phyloP scores from a whole-genome alignment of 2,113 vertebrate genomes.

The Progne subis region DNA sequence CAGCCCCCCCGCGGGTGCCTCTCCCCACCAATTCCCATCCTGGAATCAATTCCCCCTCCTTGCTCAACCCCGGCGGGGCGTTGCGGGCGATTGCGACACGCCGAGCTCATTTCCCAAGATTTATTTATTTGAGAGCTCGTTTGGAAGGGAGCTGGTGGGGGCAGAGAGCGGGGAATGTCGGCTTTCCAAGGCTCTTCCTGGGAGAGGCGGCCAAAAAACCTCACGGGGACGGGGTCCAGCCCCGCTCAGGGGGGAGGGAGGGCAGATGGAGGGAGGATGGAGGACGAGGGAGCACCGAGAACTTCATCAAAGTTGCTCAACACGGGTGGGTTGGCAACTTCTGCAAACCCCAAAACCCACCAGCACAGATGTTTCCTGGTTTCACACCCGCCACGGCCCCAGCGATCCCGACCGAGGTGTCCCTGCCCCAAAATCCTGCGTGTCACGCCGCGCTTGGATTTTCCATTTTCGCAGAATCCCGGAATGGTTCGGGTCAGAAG shows the following conservation, averaged over 20 bases:
- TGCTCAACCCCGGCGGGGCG: background rate
- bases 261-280: background rate
- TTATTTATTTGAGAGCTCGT: background rate
- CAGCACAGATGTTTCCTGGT: conserved; percentile 47
- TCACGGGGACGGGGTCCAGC: accelerated
- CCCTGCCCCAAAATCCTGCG: background rate
- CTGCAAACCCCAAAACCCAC: background rate
- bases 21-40: background rate
- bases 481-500: background rate
- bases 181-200: background rate
- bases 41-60: background rate
- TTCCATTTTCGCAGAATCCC: background rate
- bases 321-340: background rate
- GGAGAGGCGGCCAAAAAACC: background rate
- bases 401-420: background rate
- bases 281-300: background rate
- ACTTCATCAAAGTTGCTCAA: conserved; percentile 1
- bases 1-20: background rate
- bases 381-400: accelerated
- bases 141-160: background rate
- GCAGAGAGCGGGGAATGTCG: background rate
- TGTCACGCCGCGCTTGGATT: accelerated
- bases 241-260: accelerated
- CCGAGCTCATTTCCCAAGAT: background rate
- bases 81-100: conserved; percentile 10